Base-by-base conservation (phyloP, 2,797 vertebrate genomes). In the Semaprochilodus insignis region DNA sequence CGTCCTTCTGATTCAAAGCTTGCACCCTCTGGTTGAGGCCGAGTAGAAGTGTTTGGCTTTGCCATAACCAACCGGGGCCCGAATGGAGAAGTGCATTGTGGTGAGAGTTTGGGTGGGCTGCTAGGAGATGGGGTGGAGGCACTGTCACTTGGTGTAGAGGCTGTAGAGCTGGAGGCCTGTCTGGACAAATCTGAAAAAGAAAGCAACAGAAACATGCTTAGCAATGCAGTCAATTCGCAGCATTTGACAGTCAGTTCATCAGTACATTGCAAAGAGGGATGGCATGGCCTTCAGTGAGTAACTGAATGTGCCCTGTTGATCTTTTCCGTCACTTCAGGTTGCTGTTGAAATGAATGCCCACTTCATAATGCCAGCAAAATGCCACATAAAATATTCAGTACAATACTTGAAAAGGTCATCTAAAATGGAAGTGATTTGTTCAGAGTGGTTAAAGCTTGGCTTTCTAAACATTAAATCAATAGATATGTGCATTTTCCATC, bases 1-100 rank as follows among this genome's bases (percentile, higher is more conserved):
- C 87, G 86, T 25, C 90, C 86, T 2, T 96, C 95, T 0, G 93
- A 91, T 1, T 96, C 95, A 1, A 94, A 94, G 87, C 96, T 96
- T 48, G 96, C 95, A 23, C 97, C 97, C 90, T 99, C 97, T 0
- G 97, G 97, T 19, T 96, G 97, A 40, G 97, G 97, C 80, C 97
- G 94, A 83, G 94, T 90, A 14, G 93, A 94, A 31, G 91, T 91
- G 67, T 89, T 92, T 4, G 92, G 93, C 82, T 85, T 94, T 40
- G 91, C 89, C 82, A 92, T 91, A 83, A 93, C 91, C 71, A 95
- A 76, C 15, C 94, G 88, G 23, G 94, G 94, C 55, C 95, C 95
- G 85, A 95, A 95, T 16, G 88, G 93, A 75, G 93, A 90, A 21
- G 90, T 93, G 88, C 87, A 91, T 85, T 91, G 87, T 83, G 93